Conservation (phyloP, 1,140 invertebrate genomes). For the Ceratina japonica region DNA sequence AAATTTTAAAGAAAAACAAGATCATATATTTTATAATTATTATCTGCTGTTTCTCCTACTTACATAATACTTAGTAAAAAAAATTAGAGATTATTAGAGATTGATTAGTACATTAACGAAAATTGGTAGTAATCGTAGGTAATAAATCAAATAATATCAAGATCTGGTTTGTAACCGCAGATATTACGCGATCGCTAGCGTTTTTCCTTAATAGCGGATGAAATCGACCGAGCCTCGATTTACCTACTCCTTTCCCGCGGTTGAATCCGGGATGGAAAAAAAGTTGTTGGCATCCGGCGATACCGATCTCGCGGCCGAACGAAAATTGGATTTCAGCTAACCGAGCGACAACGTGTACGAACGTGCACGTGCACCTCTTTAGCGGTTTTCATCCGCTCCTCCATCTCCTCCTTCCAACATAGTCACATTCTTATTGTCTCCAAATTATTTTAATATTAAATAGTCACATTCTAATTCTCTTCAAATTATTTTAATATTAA, state of each 20-base stretch:
- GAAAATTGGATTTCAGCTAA: constrained; percentile 48
- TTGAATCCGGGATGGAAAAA: constrained; percentile 21
- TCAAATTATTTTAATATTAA: too few species aligned
- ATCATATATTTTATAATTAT: too few species aligned
- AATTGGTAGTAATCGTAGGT: too few species aligned
- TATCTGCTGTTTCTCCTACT: too few species aligned
- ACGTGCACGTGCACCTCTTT: constrained; percentile 56
- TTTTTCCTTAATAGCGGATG: constrained; percentile 23
- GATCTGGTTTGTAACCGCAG: constrained; percentile 25
- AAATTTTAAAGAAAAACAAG: too few species aligned
- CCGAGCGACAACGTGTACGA: constrained; percentile 40
- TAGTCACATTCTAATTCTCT: too few species aligned
- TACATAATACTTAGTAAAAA: too few species aligned
- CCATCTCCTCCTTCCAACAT: not conserved
- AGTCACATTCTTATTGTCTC: not conserved
- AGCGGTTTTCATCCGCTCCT: constrained; percentile 30
- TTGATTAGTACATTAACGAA: not conserved
- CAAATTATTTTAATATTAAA: too few species aligned
- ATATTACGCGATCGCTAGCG: not conserved
- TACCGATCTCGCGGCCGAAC: constrained; percentile 15
- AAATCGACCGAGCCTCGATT: constrained; percentile 26
- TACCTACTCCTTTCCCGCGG: not conserved
- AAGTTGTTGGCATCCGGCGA: constrained; percentile 42
- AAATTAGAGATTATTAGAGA: too few species aligned
- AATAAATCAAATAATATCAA: not conserved